Evolutionary conservation across 1,140 invertebrate genomes (phyloP), one percentile per base, ranked within the genome.

Genomic region (Euwallacea similis): DNA sequence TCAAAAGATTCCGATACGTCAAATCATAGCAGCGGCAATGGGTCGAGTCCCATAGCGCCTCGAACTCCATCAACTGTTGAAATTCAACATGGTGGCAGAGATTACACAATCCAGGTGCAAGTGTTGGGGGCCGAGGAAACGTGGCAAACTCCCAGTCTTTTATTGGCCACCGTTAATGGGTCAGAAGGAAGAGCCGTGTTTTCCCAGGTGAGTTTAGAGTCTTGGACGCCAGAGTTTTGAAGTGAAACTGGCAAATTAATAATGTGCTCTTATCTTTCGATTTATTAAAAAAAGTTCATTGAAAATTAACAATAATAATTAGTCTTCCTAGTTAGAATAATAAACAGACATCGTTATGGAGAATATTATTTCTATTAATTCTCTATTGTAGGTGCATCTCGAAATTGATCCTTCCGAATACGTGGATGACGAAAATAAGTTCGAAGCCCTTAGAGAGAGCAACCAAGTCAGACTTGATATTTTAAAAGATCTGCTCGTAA

Each of bases 81-180:
- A 73, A 81, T 90, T n/a, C 89, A 91, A 78, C 86, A 89, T 68
- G 83, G 84, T 21, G 89, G 90, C 0, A 87, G 88, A 43, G 83
- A 82, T 10, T 89, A 93, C 76, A 87, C 87, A 44, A 82, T 94
- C 59, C 85, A 90, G 55, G 88, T 95, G 1, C 87, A 90, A 78
- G 87, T 93, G 11, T 79, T 95, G 42, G 93, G 91, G 0, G 89
- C 88, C 0, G 93, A 95, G 77, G 91, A 93, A 79, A 93, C 91
- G 0, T 93, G 92, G 90, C 89, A 93, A 44, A 93, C 91, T 4
- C 92, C 92, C 1, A 92, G 91, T 71, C 84, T 95, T 58, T 82
- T 95, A 58, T 83, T 92, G 33, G 92, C 91, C 0, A 87, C 84
- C 15, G 85, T 89, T 67, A 80, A 85, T 8, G 85, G 81, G 46